Percentiles rank a stretch among this genome's conserved stretches.
Conservation (phyloP, 1,140 invertebrate species). For the Aphaenogaster ashmeadi region DNA sequence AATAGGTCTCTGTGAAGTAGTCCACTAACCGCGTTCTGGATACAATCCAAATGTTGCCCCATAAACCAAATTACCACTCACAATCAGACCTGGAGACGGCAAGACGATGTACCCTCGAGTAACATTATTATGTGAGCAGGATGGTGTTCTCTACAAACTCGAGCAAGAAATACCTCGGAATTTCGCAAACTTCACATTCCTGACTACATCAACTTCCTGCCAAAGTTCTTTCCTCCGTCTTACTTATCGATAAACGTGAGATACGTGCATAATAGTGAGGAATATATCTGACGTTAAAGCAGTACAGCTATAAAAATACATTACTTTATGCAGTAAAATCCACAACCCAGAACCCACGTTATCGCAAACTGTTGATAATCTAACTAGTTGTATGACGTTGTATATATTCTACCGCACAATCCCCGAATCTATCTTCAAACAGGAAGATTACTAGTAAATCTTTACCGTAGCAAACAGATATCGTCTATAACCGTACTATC, state of each 20-base stretch:
- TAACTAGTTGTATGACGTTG: not conserved
- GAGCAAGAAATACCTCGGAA: constrained; percentile 63
- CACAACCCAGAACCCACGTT: not conserved
- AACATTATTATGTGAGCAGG: constrained; percentile 59
- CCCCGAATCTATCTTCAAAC: not conserved
- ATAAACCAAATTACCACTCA: constrained; percentile 59
- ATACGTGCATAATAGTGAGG: not conserved
- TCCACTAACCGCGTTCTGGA: constrained; percentile 42
- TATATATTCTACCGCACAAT: not conserved
- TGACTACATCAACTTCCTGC: not conserved
- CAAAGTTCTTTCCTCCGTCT: not conserved
- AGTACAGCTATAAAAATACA: not conserved
- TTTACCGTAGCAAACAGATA: constrained; percentile 1
- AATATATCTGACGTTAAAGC: not conserved
- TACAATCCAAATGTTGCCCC: constrained; percentile 65
- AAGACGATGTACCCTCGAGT: constrained; percentile 57
- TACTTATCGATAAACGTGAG: not conserved
- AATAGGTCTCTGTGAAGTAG: constrained; percentile 15
- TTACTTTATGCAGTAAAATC: not conserved
- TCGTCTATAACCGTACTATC: not conserved
- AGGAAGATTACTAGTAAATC: not conserved
- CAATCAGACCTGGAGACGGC: constrained; percentile 28
- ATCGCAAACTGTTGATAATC: not conserved
- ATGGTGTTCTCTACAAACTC: constrained; percentile 41
- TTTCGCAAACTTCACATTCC: constrained; percentile 47